phyloP scores from a whole-genome alignment of 2,113 vertebrate genomes.

The Amphiprion percula region DNA sequence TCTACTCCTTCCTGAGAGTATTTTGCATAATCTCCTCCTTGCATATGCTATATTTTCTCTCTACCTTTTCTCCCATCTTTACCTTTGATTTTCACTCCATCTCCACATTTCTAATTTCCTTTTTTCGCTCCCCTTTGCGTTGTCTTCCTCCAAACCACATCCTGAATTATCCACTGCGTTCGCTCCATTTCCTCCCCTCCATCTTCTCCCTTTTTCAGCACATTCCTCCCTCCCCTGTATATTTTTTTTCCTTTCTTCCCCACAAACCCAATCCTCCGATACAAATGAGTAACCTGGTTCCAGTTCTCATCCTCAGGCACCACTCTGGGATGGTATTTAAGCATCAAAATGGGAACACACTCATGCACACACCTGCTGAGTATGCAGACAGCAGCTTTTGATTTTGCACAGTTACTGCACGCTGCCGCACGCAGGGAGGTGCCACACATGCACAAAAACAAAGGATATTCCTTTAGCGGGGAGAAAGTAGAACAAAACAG shows the following conservation, averaged over 20 bases:
- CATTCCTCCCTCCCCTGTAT: background rate
- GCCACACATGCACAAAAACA: background rate
- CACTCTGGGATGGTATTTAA: slow-evolving; percentile 38
- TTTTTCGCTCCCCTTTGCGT: slow-evolving; percentile 12
- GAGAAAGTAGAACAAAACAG: background rate
- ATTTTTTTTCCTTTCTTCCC: background rate
- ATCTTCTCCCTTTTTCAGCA: slow-evolving; percentile 40
- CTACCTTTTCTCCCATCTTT: background rate
- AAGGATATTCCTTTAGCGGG: slow-evolving; percentile 3
- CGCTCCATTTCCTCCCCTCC: slow-evolving; percentile 35
- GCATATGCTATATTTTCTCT: background rate
- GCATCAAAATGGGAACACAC: background rate
- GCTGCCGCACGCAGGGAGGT: slow-evolving; percentile 6
- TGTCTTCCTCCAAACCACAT: slow-evolving; percentile 17
- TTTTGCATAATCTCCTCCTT: background rate
- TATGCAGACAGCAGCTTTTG: slow-evolving; percentile 41
- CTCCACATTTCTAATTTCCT: slow-evolving; percentile 30
- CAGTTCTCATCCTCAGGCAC: slow-evolving; percentile 26
- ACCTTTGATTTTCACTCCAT: slow-evolving; percentile 44
- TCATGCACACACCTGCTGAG: slow-evolving; percentile 30
- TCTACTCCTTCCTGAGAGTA: background rate
- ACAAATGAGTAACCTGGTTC: slow-evolving; percentile 47
- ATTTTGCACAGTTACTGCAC: slow-evolving; percentile 28
- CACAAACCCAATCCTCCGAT: slow-evolving; percentile 28
- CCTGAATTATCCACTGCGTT: slow-evolving; percentile 10